Evolutionary conservation across 2,797 vertebrate species (phyloP), one percentile per base, ranked within the genome.

Genomic region (Cirrhinus molitorella): DNA sequence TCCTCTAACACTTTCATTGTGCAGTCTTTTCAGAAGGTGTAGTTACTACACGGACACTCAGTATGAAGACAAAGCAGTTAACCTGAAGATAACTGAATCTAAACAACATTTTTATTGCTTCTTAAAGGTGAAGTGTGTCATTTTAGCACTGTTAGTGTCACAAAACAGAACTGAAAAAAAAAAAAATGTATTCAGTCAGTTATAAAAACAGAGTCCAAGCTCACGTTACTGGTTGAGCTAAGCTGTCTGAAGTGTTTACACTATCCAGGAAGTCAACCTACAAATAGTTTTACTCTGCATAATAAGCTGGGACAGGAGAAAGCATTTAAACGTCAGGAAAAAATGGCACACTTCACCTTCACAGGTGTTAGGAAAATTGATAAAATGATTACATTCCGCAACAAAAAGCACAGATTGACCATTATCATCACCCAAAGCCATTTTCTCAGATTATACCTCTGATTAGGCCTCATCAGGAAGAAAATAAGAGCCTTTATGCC

Each of bases 41-140:
- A 51, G 47, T 66, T 63, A 47, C 12, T 51, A 72, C 21, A 66
- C 57, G 10, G 61, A 53, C 57, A 19, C 40, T 63, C 23, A 40
- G 40, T 49, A 63, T 23, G 25, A 63, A 65, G 17, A 49, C 19
- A 76, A 57, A 75, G 40, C 11, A 9, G 23, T 57, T 67, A 83
- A 83, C 61, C 71, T 76, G 59, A 47, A 83, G 28, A 31, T 49
- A 49, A 65, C 61, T 67, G 11, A 28, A 76, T 83, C 25, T 23
- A 21, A 57, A 66, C 19, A 76, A 37, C 17, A 17, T 83, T 14
- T 53, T 13, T 47, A 34, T 67, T 57, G 23, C 47, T 37, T 47
- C n/a, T 16, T 47, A 37, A 31, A 61, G 19, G 5, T 37, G 10
- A 77, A 11, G 31, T 12, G 23, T 13, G 5, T 4, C 19, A 13